A percentile compares a stretch with the other conserved stretches of the same genome.
Evolutionary conservation across 1,140 invertebrate species (phyloP).

Genomic region (Gyrodactylus bullatarudis): DNA sequence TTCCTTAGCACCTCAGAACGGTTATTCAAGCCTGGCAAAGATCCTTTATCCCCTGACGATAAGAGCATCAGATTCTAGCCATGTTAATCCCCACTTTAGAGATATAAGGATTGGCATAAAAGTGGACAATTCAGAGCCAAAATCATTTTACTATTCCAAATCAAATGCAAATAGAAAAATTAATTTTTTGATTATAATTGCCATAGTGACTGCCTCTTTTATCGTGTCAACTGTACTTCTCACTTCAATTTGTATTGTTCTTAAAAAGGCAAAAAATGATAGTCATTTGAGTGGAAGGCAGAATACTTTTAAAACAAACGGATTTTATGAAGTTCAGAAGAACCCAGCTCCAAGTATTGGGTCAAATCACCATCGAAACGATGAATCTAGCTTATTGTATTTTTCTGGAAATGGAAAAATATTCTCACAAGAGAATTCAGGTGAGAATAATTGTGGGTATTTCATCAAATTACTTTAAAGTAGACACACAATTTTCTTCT

Average conservation of each 20-base stretch:
- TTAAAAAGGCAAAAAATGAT: neutral
- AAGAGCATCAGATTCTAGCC: neutral
- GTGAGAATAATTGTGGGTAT: no score
- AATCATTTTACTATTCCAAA: neutral
- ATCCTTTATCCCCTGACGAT: neutral
- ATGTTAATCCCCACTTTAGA: neutral
- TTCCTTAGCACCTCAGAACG: neutral
- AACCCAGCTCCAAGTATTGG: no score
- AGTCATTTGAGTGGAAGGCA: no score
- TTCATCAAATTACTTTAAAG: no score
- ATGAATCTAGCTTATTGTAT: neutral
- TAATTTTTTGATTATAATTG: neutral
- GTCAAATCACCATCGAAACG: no score
- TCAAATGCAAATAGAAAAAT: neutral
- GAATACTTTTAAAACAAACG: no score
- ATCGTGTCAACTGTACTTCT: neutral
- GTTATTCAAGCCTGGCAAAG: neutral
- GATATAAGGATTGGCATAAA: neutral
- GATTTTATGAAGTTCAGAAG: no score
- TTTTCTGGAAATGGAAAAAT: neutral
- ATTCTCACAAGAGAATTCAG: neutral
- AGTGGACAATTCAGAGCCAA: neutral
- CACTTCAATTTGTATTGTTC: neutral
- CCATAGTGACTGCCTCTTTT: neutral
- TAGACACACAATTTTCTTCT: no score